Conservation (phyloP, 1,140 invertebrate genomes). For the Agrilus planipennis region DNA sequence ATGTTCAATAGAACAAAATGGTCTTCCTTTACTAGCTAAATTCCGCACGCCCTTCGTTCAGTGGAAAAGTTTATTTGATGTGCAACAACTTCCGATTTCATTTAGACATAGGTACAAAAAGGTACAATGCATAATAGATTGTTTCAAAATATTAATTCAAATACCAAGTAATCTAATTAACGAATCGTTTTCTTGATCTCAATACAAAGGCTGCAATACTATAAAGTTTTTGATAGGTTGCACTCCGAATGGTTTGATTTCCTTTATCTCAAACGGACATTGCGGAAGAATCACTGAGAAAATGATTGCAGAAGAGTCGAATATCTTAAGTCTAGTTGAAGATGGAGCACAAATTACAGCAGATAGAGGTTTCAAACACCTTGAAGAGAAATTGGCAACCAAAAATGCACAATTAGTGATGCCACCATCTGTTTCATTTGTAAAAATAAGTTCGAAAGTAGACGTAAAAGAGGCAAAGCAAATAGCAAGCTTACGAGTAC, state of each 20-base stretch:
- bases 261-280: constrained; percentile 24
- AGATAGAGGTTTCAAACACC: constrained; percentile 15
- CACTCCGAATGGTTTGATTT: constrained; percentile 21
- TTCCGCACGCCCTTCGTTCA: too few relatives aligned
- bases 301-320: constrained; percentile 12
- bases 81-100: too few relatives aligned
- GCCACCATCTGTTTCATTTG: constrained; percentile 7
- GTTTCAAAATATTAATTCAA: constrained; percentile 9
- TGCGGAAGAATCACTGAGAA: constrained; percentile 18
- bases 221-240: constrained; percentile 21
- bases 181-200: constrained; percentile 2
- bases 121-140: constrained; percentile 6
- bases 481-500: too few relatives aligned
- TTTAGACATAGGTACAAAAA: not conserved
- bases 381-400: not conserved
- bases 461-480: too few relatives aligned
- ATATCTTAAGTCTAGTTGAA: constrained; percentile 11
- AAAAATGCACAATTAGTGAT: not conserved
- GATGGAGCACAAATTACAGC: constrained; percentile 14
- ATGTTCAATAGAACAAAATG: too few relatives aligned
- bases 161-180: constrained; percentile 6
- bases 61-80: too few relatives aligned
- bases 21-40: too few relatives aligned
- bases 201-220: constrained; percentile 16
- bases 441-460: constrained; percentile 6